A percentile compares a stretch with the other conserved stretches of the same genome.
Conservation (phyloP, 2,113 vertebrate genomes). For the Cercocebus atys region DNA sequence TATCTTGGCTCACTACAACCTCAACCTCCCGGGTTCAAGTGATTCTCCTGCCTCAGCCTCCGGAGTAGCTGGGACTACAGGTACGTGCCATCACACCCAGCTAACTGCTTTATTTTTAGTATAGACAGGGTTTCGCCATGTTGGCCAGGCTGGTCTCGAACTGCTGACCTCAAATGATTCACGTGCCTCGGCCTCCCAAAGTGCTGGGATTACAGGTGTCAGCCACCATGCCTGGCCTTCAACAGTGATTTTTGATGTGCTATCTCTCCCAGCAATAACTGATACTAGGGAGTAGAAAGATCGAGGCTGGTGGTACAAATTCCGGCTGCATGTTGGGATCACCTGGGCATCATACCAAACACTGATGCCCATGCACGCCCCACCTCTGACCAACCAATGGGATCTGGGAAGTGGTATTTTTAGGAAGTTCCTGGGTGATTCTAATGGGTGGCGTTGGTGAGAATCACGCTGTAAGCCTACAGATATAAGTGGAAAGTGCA, state of each 20-base stretch:
- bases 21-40: too few relatives aligned
- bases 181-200: too few relatives aligned
- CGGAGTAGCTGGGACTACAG: too few relatives aligned
- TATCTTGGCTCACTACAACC: too few relatives aligned
- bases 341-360: not conserved
- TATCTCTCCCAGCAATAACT: not conserved
- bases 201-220: too few relatives aligned
- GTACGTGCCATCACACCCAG: too few relatives aligned
- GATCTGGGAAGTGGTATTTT: not conserved
- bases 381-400: not conserved
- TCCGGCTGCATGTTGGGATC: not conserved
- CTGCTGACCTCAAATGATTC: too few relatives aligned
- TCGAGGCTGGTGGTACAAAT: not conserved
- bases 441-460: rapidly evolving
- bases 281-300: not conserved
- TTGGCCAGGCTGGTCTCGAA: too few relatives aligned
- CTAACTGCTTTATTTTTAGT: too few relatives aligned
- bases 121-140: too few relatives aligned
- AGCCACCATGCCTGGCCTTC: too few relatives aligned
- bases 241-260: not conserved
- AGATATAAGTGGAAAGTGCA: not conserved
- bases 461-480: not conserved
- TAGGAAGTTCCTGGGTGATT: not conserved
- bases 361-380: not conserved
- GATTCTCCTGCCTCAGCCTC: too few relatives aligned